Percentiles rank a stretch among this genome's conserved stretches.
These are phyloP conservation scores for Brachylomia viminalis DNA, from an alignment of 2,888 invertebrate species.

Conservation along the genomic window DNA sequence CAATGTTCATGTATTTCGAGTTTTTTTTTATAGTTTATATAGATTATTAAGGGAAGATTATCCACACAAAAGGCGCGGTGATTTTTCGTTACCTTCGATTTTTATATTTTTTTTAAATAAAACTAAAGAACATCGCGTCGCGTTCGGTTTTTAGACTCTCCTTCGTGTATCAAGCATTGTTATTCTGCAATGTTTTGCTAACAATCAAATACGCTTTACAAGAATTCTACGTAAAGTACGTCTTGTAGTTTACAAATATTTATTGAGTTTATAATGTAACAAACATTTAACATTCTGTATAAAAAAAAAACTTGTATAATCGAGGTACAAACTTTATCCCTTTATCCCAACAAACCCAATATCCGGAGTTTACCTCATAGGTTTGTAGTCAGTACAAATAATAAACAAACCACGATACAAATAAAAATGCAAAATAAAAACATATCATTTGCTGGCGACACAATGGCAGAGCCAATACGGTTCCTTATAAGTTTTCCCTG, in stretches of 20 bases:
- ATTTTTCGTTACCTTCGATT: background rate
- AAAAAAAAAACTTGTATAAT: background rate
- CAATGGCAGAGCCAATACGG: conserved; percentile 33
- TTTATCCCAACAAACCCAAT: conserved; percentile 14
- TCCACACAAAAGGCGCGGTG: too few species aligned
- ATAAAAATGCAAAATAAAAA: conserved; percentile 30
- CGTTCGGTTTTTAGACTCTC: background rate
- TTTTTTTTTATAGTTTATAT: too few species aligned
- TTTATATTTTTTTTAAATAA: background rate
- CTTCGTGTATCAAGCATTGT: background rate
- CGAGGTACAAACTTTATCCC: background rate
- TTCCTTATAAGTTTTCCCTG: conserved; percentile 51
- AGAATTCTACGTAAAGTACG: background rate
- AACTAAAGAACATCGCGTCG: background rate
- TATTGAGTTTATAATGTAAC: background rate
- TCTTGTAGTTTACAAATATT: background rate
- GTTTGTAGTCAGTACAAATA: background rate
- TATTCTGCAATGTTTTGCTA: background rate
- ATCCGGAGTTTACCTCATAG: conserved; percentile 1
- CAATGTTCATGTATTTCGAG: background rate
- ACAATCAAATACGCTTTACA: background rate
- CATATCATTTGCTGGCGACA: conserved; percentile 25
- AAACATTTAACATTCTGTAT: background rate
- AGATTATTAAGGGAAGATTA: too few species aligned
- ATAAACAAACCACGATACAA: conserved; percentile 5